Percentiles rank a stretch among this genome's conserved stretches.
phyloP scores from a whole-genome alignment of 2,888 invertebrate genomes.

The Rotaria sp. region DNA sequence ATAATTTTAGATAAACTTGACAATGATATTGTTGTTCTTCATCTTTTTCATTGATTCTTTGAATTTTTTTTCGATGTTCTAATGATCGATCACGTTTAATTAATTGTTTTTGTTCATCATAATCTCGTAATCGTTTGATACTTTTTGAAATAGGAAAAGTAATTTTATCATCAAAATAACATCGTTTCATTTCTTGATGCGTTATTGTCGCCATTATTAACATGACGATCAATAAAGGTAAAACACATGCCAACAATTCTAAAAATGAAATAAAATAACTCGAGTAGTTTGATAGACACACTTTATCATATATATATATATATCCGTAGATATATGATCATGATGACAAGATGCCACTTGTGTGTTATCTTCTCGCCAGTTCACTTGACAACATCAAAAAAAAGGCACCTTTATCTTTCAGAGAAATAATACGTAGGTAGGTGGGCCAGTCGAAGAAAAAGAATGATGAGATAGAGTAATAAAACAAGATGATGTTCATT shows the following conservation, averaged over 20 bases:
- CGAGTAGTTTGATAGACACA: background rate
- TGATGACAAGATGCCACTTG: conserved; percentile 13
- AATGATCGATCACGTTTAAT: background rate
- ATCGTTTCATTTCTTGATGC: background rate
- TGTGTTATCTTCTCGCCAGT: background rate
- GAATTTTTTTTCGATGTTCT: background rate
- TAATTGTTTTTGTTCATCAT: background rate
- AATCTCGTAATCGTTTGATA: background rate
- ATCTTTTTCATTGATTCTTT: background rate
- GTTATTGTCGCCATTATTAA: background rate
- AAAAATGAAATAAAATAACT: background rate
- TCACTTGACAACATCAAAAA: background rate
- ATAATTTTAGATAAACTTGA: background rate
- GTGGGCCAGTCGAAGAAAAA: background rate
- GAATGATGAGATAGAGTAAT: background rate
- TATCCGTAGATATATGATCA: background rate
- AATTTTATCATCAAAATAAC: background rate
- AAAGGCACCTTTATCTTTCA: background rate
- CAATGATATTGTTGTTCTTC: background rate
- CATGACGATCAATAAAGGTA: conserved; percentile 1
- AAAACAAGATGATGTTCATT: conserved; percentile 1
- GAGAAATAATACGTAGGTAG: background rate
- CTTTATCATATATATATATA: background rate
- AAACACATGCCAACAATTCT: background rate
- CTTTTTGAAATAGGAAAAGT: background rate